Conservation (phyloP, 2,888 invertebrate species). For the Hyposoter dolosus region DNA sequence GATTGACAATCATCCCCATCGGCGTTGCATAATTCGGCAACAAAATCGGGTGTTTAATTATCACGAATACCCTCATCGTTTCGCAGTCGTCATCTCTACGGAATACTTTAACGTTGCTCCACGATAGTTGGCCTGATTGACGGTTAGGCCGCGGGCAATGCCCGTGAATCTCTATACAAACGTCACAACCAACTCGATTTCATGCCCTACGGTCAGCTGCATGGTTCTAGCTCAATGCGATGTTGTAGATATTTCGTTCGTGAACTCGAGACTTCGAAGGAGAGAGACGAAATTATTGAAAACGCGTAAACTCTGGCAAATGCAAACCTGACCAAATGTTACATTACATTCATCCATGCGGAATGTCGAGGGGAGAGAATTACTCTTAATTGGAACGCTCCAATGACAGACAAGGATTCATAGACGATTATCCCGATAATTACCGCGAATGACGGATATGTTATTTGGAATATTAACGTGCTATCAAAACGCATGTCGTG, state of each 20-base stretch:
- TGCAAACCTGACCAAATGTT: constrained; percentile 56
- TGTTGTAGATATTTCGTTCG: constrained; percentile 29
- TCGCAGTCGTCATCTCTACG: constrained; percentile 13
- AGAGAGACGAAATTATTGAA: constrained; percentile 54
- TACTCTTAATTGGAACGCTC: constrained; percentile 16
- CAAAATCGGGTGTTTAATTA: constrained; percentile 42
- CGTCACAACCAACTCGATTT: constrained; percentile 61
- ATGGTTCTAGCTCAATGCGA: constrained; percentile 45
- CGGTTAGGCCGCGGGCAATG: constrained; percentile 50
- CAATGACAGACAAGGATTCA: constrained; percentile 25
- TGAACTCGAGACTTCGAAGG: constrained; percentile 27
- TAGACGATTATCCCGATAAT: constrained; percentile 57
- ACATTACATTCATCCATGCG: constrained; percentile 66
- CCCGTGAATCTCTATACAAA: constrained; percentile 57
- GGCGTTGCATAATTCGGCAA: constrained; percentile 56
- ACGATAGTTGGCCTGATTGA: constrained; percentile 60
- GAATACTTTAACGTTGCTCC: constrained; percentile 57
- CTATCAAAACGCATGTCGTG: constrained; percentile 8
- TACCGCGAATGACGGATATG: neutral
- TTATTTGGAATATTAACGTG: constrained; percentile 9
- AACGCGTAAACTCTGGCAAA: constrained; percentile 63
- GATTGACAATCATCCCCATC: constrained; percentile 50
- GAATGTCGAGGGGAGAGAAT: constrained; percentile 39
- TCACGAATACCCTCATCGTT: constrained; percentile 6
- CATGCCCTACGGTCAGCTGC: constrained; percentile 37